Conservation (phyloP, 2,797 vertebrate species). For the Enteromius anoplus region DNA sequence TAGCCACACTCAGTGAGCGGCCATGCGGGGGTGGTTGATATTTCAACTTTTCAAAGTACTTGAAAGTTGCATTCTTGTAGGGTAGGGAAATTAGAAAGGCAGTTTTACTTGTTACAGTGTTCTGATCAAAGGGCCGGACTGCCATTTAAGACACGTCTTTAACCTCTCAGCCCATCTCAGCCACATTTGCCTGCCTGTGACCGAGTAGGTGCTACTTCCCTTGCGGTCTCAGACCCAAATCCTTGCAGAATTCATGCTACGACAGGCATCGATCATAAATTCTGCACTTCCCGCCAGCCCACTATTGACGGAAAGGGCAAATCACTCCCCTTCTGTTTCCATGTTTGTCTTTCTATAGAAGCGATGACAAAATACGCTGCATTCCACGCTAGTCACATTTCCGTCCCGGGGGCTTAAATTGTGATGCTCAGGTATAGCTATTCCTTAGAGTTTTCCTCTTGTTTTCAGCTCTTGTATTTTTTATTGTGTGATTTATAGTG, state of each 20-base stretch:
- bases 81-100: background rate
- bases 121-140: conserved; percentile 6
- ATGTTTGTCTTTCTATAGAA: conserved; percentile 39
- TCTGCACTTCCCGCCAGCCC: conserved; percentile 33
- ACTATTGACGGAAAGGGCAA: conserved; percentile 44
- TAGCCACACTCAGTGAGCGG: conserved; percentile 6
- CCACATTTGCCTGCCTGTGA: conserved; percentile 6
- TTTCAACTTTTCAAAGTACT: conserved; percentile 34
- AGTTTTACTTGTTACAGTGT: background rate
- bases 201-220: conserved; percentile 56
- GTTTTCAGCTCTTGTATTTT: conserved; percentile 42
- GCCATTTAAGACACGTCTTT: conserved; percentile 3
- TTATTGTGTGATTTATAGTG: conserved; percentile 55
- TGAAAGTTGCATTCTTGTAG: background rate
- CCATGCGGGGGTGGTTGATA: conserved; percentile 14
- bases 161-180: conserved; percentile 17
- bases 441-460: conserved; percentile 50
- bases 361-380: conserved; percentile 64
- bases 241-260: conserved; percentile 26
- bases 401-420: conserved; percentile 3
- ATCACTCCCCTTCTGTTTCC: conserved; percentile 41
- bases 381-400: conserved; percentile 64
- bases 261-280: conserved; percentile 52
- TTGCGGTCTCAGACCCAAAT: conserved; percentile 53
- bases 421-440: conserved; percentile 1